Percentiles rank a stretch among this genome's conserved stretches.
Evolutionary conservation across 1,140 invertebrate genomes (phyloP).

Genomic region (Sesamia nonagrioides): DNA sequence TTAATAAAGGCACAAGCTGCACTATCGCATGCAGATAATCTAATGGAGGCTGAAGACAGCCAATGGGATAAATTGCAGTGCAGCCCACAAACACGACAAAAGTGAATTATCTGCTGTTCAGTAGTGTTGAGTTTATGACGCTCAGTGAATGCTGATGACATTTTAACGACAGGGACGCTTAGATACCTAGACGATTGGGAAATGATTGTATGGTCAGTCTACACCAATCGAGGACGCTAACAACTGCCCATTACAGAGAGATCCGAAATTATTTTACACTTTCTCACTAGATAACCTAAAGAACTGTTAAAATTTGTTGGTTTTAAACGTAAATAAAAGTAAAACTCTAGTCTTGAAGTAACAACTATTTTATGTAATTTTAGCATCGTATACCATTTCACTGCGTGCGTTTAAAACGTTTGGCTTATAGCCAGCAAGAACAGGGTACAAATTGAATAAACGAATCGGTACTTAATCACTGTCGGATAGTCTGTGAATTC

Average conservation of each 20-base stretch:
- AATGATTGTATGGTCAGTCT: constrained; percentile 10
- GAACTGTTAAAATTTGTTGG: not conserved
- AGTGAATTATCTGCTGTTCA: constrained; percentile 47
- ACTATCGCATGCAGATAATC: not conserved
- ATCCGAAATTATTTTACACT: constrained; percentile 2
- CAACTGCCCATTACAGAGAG: not conserved
- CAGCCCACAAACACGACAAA: constrained; percentile 25
- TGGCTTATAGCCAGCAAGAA: constrained; percentile 43
- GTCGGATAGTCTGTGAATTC: constrained; percentile 40
- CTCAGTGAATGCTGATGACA: constrained; percentile 46
- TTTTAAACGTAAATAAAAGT: constrained; percentile 6
- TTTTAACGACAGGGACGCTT: constrained; percentile 47
- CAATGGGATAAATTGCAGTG: constrained; percentile 22
- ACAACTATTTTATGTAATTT: constrained; percentile 41
- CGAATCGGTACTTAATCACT: constrained; percentile 55
- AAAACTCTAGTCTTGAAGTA: constrained; percentile 4
- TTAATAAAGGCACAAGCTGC: not conserved
- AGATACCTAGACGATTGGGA: constrained; percentile 25
- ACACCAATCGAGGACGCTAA: constrained; percentile 1
- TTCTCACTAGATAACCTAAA: not conserved
- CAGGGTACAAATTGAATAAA: constrained; percentile 52
- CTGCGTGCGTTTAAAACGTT: constrained; percentile 46
- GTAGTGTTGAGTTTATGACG: constrained; percentile 20
- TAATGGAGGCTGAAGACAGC: constrained; percentile 17
- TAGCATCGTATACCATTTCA: constrained; percentile 26